phyloP scores from a whole-genome alignment of 2,888 invertebrate genomes.

The Drosophila birchii region DNA sequence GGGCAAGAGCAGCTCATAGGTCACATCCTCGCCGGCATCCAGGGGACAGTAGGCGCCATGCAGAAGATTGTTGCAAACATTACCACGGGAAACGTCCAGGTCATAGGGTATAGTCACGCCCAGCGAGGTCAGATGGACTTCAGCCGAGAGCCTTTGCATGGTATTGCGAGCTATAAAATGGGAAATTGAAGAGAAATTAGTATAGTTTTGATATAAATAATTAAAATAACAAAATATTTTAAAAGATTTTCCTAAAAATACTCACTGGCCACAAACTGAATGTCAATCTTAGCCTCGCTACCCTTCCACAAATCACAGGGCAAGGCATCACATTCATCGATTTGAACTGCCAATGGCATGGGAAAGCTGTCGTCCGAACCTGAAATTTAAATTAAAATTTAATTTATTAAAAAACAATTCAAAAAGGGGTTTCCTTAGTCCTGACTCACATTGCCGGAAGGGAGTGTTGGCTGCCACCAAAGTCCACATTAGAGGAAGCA shows the following conservation, averaged over 20 bases:
- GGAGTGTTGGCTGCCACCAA: constrained; percentile 47
- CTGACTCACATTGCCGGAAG: constrained; percentile 64
- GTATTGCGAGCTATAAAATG: constrained; percentile 61
- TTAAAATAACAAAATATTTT: background rate
- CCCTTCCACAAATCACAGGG: constrained; percentile 76
- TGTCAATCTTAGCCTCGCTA: constrained; percentile 60
- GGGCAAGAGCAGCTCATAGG: constrained; percentile 80
- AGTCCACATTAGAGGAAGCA: constrained; percentile 44
- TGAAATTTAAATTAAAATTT: constrained; percentile 25
- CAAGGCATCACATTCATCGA: constrained; percentile 67
- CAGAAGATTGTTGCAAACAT: constrained; percentile 81
- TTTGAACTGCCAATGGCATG: constrained; percentile 72
- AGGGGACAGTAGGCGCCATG: constrained; percentile 83
- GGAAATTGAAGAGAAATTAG: background rate
- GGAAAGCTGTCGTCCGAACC: constrained; percentile 58
- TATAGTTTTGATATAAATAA: background rate
- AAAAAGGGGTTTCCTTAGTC: background rate
- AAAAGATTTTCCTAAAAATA: background rate
- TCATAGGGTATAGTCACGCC: constrained; percentile 69
- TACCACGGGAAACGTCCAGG: constrained; percentile 59
- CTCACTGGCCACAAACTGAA: constrained; percentile 81
- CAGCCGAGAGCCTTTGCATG: constrained; percentile 59
- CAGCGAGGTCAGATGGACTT: constrained; percentile 65
- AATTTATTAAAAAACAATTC: constrained; percentile 5
- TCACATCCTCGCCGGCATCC: constrained; percentile 81